These are phyloP conservation scores for Rhinoderma darwinii DNA, from an alignment of 2,113 vertebrate genomes.

Conservation along the genomic window DNA sequence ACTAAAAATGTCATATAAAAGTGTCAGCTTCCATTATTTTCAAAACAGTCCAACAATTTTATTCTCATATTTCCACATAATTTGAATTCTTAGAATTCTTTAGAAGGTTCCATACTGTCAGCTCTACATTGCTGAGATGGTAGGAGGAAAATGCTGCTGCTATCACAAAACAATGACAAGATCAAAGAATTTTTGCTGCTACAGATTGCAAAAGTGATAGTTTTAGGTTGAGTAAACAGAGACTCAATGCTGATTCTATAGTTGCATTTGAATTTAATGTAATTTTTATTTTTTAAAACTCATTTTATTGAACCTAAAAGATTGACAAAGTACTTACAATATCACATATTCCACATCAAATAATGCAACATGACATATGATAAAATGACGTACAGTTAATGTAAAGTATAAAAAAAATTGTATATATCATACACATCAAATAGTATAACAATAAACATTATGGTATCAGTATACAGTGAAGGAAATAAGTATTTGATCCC, in stretches of 20 bases:
- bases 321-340: no score
- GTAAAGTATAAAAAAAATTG: no score
- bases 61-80: slow-evolving; percentile 40
- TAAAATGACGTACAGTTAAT: no score
- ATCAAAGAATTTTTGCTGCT: slow-evolving; percentile 52
- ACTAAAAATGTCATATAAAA: background rate
- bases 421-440: no score
- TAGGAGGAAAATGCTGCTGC: slow-evolving; percentile 24
- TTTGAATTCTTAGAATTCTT: slow-evolving; percentile 33
- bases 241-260: background rate
- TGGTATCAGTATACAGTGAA: no score
- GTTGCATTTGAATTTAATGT: background rate
- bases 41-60: background rate
- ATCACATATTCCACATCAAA: no score
- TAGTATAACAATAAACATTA: no score
- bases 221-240: slow-evolving; percentile 13
- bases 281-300: no score
- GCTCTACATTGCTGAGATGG: slow-evolving; percentile 30
- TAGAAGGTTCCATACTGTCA: slow-evolving; percentile 28
- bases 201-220: slow-evolving; percentile 22
- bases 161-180: slow-evolving; percentile 49
- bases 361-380: no score
- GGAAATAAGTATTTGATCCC: no score
- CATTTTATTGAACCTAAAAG: no score
- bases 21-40: background rate